phyloP scores from a whole-genome alignment of 2,113 vertebrate species.

The Psammodynastes pulverulentus region DNA sequence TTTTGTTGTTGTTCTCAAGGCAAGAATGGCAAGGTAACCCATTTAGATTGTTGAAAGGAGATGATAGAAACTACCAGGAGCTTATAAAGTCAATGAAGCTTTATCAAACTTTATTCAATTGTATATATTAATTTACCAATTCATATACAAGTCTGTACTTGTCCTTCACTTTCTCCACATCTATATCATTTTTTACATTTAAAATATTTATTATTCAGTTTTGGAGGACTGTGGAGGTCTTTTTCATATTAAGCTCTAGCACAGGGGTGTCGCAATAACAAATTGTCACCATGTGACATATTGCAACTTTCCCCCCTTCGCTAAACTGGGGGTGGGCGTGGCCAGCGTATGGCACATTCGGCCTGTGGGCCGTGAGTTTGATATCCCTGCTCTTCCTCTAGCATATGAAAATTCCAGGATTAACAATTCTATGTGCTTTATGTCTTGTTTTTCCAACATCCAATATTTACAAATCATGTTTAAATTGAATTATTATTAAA shows the following conservation, averaged over 20 bases:
- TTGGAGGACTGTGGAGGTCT: neutral
- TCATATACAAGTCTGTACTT: neutral
- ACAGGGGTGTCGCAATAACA: no score
- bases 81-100: constrained; percentile 13
- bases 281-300: no score
- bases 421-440: neutral
- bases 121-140: neutral
- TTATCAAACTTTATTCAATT: neutral
- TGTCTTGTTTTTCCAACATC: neutral
- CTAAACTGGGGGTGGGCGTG: no score
- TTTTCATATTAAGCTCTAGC: neutral
- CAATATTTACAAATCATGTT: neutral
- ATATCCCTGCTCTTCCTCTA: no score
- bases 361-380: no score
- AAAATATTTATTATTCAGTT: neutral
- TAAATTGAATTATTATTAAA: neutral
- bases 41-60: constrained; percentile 30
- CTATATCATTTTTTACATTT: neutral
- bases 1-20: constrained; percentile 6
- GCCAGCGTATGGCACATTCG: no score
- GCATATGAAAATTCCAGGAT: neutral
- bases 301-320: no score
- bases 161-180: neutral
- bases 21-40: constrained; percentile 16
- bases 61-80: constrained; percentile 6